Evolutionary conservation across 2,113 vertebrate species (phyloP).

Genomic region (Neotragus pygmaeus): DNA sequence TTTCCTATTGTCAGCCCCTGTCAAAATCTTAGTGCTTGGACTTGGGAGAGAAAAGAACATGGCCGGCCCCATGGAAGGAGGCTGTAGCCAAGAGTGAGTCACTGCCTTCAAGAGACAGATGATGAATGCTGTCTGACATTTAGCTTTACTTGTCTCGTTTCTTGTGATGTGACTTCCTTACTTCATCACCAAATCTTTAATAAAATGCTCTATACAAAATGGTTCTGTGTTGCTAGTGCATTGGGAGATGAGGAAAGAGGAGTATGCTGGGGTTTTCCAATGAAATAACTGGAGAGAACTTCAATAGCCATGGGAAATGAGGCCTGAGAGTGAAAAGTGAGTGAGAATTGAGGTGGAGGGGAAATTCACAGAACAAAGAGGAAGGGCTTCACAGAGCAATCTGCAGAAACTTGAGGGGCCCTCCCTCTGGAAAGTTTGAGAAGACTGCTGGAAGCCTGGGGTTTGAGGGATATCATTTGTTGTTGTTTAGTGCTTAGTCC

Average conservation of each 20-base stretch:
- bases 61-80: background rate
- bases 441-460: background rate
- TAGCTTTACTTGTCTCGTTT: slow-evolving; percentile 17
- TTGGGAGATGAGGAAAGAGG: background rate
- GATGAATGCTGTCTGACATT: background rate
- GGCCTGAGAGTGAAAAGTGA: background rate
- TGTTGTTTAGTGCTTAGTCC: too few relatives aligned
- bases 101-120: background rate
- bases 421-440: background rate
- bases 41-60: background rate
- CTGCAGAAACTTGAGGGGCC: background rate
- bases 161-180: background rate
- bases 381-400: background rate
- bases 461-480: background rate
- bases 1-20: background rate
- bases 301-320: background rate
- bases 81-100: background rate
- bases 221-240: background rate
- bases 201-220: background rate
- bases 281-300: background rate
- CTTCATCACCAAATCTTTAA: background rate
- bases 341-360: background rate
- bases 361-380: background rate
- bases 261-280: background rate
- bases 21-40: background rate